Base-by-base conservation (phyloP, 2,113 vertebrate genomes). In the Bothrops jararaca region DNA sequence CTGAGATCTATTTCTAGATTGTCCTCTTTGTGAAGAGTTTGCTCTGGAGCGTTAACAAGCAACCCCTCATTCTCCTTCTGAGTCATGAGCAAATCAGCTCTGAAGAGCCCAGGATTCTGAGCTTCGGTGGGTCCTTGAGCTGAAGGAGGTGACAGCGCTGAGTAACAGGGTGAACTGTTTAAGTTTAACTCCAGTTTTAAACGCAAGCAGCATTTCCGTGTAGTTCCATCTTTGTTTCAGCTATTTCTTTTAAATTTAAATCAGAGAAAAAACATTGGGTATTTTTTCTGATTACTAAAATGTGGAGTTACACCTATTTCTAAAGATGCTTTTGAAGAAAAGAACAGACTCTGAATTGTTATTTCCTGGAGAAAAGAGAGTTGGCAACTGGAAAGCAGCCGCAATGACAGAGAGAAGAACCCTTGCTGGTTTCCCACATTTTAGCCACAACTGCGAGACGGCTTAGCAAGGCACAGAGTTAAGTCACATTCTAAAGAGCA, bases 401-500 rank as follows among this genome's bases (percentile, higher is more conserved):
- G 91, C 42, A 93, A 94, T 52, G 48, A 89, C 2, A 64, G 24
- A 50, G 56, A 34, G 42, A 54, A 39, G 29, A 9, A 18, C 42
- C 5, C 0, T 8, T 11, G 39, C 1, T 2, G 10, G 22, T 20
- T 8, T 1, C 34, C 74, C 74, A 26, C 94, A 88, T 58, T 87
- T 54, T 93, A 94, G 74, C 74, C 54, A 0, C 91, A 88, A 1
- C 90, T 13, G 15, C 8, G 3, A 11, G 88, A 85, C 10, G 0
- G 90, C 93, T 93, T 90, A 54, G 18, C 92, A 93, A 88, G 87
- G 54, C 86, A 53, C n/a, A 34, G 29, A 29, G 54, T 9, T 90
- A 8, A 22, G 92, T 0, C 29, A 95, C 92, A 94, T 89, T 93
- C 94, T 94, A 93, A 94, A 94, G 94, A 96, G 96, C 96, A 97